Base-by-base conservation (phyloP, 2,888 invertebrate species). In the Serrognathus titanus region DNA sequence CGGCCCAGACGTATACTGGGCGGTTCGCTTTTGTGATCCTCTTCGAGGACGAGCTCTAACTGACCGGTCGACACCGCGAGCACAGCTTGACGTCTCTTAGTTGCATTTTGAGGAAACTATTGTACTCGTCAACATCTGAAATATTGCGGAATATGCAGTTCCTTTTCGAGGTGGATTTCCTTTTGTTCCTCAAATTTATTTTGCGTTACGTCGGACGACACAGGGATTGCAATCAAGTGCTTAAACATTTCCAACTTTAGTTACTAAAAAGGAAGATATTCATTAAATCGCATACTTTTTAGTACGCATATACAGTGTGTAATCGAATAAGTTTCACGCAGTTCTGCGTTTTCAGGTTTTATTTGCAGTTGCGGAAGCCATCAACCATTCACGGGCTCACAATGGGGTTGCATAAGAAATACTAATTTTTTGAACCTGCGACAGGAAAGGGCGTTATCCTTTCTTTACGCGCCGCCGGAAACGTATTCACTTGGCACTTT, bases 61-160 rank as follows among this genome's bases (percentile, higher is more conserved):
- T 35, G 24, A 31, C 47, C 66, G 72, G 66, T 10, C 68, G 58
- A 60, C 55, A 60, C 58, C 43, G 55, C 61, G 61, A 63, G 66
- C 72, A 61, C 75, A 71, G 73, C 74, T 60, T 71, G 74, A 69
- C 67, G 71, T 68, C 70, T 61, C 62, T 70, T 72, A 72, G 74
- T 73, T 75, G 74, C 74, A 75, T 72, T 71, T 73, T 70, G 67
- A 69, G 70, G 69, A 72, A 73, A 70, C 72, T 70, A 73, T 75
- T 74, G 73, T 74, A 67, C 67, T 66, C 74, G 74, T 75, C 75
- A 74, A 73, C 72, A 69, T 68, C 70, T 74, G 71, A 75, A 72
- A 72, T 75, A 75, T 75, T 75, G 74, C 73, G 67, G 70, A 73
- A 73, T 70, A 69, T 70, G 68, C 71, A 70, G 65, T 71, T 71